Evolutionary conservation across 2,113 vertebrate genomes (phyloP).

Genomic region (Oophaga pumilio): DNA sequence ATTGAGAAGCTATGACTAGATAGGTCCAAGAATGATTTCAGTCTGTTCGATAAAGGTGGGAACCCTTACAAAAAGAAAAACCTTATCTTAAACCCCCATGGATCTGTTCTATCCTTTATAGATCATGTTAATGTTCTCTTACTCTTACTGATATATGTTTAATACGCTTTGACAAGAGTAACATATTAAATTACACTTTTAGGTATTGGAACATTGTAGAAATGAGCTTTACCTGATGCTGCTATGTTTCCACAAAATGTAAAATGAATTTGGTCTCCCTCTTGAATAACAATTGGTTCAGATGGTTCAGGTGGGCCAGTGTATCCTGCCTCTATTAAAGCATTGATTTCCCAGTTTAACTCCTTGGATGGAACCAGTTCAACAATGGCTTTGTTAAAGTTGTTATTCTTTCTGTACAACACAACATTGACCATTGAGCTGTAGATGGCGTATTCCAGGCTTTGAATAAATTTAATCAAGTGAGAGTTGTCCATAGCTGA

Average conservation of each 20-base stretch:
- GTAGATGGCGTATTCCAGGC: conserved; percentile 73
- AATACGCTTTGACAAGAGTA: no score
- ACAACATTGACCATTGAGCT: conserved; percentile 71
- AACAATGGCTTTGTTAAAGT: conserved; percentile 69
- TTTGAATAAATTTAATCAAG: conserved; percentile 74
- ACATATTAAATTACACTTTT: no score
- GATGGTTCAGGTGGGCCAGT: conserved; percentile 73
- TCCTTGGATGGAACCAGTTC: conserved; percentile 74
- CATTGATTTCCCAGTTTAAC: conserved; percentile 71
- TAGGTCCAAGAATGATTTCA: no score
- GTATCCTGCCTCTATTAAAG: conserved; percentile 70
- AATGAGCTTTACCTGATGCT: conserved; percentile 70
- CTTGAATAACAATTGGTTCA: conserved; percentile 73
- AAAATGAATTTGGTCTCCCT: conserved; percentile 83
- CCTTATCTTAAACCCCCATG: no score
- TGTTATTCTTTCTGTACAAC: conserved; percentile 69
- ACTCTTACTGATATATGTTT: no score
- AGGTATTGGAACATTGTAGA: not conserved
- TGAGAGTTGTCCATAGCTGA: conserved; percentile 65
- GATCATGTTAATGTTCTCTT: no score
- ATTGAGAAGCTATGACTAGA: no score
- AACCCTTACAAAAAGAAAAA: no score
- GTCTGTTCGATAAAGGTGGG: no score
- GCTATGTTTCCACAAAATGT: conserved; percentile 84
- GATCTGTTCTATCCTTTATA: no score